Percentiles rank a stretch among this genome's conserved stretches.
Evolutionary conservation across 2,797 vertebrate species (phyloP).

Genomic region (Sylvilagus floridanus): DNA sequence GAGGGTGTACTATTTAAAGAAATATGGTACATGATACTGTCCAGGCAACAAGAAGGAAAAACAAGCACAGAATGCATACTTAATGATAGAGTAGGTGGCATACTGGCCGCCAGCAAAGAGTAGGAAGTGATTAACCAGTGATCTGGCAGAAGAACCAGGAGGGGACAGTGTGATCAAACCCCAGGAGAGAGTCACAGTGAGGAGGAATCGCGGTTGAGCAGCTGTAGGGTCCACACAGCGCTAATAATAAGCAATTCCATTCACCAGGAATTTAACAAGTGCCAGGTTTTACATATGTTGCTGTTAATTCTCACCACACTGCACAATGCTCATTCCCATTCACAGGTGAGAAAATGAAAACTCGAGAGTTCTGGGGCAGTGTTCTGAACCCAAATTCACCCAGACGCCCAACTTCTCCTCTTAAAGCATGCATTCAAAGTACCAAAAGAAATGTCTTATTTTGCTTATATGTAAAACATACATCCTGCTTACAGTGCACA

Average conservation of each 20-base stretch:
- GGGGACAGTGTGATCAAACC: neutral
- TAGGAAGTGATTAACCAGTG: neutral
- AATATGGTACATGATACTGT: neutral
- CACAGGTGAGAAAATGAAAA: conserved; percentile 33
- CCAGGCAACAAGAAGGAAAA: neutral
- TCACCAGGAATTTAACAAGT: neutral
- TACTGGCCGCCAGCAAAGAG: neutral
- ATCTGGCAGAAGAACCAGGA: neutral
- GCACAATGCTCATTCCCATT: neutral
- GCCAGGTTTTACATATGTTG: neutral
- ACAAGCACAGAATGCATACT: neutral
- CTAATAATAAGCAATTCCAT: neutral
- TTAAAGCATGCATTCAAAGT: neutral
- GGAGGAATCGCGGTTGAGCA: neutral
- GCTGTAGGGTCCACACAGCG: neutral
- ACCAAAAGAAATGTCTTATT: neutral
- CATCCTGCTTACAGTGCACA: neutral
- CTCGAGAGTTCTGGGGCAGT: neutral
- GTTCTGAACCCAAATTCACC: neutral
- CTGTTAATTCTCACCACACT: neutral
- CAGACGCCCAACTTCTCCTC: neutral
- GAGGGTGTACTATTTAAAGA: neutral
- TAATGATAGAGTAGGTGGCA: neutral
- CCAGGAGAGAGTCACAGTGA: neutral
- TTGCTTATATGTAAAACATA: neutral